phyloP scores from a whole-genome alignment of 2,797 vertebrate genomes.

The Chelidonichthys spinosus region DNA sequence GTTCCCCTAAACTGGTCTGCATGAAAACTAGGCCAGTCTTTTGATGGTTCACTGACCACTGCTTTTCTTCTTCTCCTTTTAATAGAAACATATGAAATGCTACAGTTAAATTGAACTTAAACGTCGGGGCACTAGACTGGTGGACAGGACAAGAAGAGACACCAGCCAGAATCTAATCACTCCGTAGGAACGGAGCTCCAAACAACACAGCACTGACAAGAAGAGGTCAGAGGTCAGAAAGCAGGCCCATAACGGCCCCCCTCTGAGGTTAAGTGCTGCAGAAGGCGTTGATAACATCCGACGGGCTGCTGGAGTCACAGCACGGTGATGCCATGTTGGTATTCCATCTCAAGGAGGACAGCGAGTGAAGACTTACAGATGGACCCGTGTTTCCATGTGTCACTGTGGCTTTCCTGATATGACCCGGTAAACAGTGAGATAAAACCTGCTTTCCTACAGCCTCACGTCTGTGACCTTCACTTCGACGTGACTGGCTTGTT shows the following conservation, averaged over 20 bases:
- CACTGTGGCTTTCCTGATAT: conserved; percentile 20
- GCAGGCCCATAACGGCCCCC: conserved; percentile 37
- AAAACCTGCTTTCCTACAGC: conserved; percentile 32
- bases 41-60: conserved; percentile 69
- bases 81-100: conserved; percentile 38
- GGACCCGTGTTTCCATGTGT: conserved; percentile 28
- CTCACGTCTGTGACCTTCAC: conserved; percentile 56
- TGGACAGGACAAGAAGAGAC: conserved; percentile 29
- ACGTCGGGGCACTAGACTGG: not conserved
- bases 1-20: conserved; percentile 52
- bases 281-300: conserved; percentile 54
- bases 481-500: conserved; percentile 50
- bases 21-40: conserved; percentile 69
- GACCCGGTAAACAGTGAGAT: conserved; percentile 27
- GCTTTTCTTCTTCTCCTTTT: conserved; percentile 33
- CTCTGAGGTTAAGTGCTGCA: conserved; percentile 58
- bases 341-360: conserved; percentile 25
- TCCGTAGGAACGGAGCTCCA: conserved; percentile 36
- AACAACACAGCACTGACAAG: conserved; percentile 58
- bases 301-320: conserved; percentile 34
- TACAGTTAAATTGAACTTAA: conserved; percentile 19
- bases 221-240: conserved; percentile 67
- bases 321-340: conserved; percentile 44
- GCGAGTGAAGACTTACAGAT: conserved; percentile 23
- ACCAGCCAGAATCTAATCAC: conserved; percentile 59